Conservation (phyloP, 1,140 invertebrate species). For the Spodoptera litura region DNA sequence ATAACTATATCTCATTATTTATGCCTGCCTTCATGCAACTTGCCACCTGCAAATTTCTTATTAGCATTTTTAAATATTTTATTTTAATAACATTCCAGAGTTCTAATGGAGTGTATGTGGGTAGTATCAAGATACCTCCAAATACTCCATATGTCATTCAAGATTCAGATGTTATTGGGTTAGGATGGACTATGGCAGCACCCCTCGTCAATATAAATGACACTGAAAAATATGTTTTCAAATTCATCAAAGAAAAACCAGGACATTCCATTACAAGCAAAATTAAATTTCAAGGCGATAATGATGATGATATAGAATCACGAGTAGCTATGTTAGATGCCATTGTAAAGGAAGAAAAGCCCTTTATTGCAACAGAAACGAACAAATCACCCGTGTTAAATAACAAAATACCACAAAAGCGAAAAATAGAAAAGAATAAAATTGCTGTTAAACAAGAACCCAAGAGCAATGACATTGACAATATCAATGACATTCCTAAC, state of each 20-base stretch:
- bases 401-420: constrained; percentile 22
- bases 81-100: constrained; percentile 66
- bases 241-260: constrained; percentile 62
- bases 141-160: constrained; percentile 64
- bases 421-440: constrained; percentile 48
- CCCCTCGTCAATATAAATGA: constrained; percentile 64
- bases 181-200: constrained; percentile 72
- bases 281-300: constrained; percentile 69
- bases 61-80: too few relatives aligned
- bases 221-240: constrained; percentile 76
- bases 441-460: constrained; percentile 17
- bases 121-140: constrained; percentile 68
- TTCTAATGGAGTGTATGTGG: constrained; percentile 79
- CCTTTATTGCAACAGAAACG: not conserved
- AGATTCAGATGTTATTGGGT: constrained; percentile 71
- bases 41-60: too few relatives aligned
- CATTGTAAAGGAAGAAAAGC: not conserved
- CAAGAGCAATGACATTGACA: constrained; percentile 33
- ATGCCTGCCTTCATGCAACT: too few relatives aligned
- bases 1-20: too few relatives aligned
- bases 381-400: constrained; percentile 1
- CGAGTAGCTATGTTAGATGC: constrained; percentile 53
- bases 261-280: constrained; percentile 56
- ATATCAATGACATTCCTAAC: constrained; percentile 48
- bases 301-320: constrained; percentile 60